phyloP scores from a whole-genome alignment of 2,797 vertebrate genomes.

The Sphenopsis melanotis region DNA sequence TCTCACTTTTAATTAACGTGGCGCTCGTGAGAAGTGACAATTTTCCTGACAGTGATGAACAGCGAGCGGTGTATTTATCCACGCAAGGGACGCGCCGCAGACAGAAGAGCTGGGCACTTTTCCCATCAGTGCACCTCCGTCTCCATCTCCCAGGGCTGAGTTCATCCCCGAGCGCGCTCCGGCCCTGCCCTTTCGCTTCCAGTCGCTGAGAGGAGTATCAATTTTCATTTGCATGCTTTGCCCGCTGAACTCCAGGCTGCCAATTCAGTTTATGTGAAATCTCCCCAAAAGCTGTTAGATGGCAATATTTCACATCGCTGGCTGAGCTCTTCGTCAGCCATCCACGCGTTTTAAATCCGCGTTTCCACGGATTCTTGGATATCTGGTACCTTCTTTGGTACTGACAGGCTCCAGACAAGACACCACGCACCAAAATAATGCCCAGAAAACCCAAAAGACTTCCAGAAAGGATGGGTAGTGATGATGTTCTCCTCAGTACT shows the following conservation, averaged over 20 bases:
- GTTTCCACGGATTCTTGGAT: background rate
- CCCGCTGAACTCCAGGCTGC: background rate
- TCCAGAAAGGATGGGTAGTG: background rate
- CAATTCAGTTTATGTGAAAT: background rate
- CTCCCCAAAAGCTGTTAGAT: slow-evolving; percentile 9
- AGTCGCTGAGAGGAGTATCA: background rate
- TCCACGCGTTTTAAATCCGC: background rate
- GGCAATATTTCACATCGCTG: background rate
- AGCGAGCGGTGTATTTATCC: slow-evolving; percentile 36
- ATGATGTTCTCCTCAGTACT: background rate
- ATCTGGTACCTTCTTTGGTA: background rate
- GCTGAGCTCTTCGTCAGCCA: background rate
- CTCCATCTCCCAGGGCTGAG: background rate
- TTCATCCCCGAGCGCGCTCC: background rate
- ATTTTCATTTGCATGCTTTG: slow-evolving; percentile 38
- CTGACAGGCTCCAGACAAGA: background rate
- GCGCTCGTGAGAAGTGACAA: slow-evolving; percentile 3
- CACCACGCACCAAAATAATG: background rate
- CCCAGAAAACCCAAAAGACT: background rate
- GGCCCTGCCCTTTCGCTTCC: background rate
- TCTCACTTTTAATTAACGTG: slow-evolving; percentile 42
- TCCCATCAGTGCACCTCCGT: background rate
- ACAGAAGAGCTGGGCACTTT: slow-evolving; percentile 20
- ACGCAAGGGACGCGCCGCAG: background rate
- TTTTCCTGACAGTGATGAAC: slow-evolving; percentile 41